A percentile compares a stretch with the other conserved stretches of the same genome.
Conservation (phyloP, 2,888 invertebrate species). For the Meandrusa payeni region DNA sequence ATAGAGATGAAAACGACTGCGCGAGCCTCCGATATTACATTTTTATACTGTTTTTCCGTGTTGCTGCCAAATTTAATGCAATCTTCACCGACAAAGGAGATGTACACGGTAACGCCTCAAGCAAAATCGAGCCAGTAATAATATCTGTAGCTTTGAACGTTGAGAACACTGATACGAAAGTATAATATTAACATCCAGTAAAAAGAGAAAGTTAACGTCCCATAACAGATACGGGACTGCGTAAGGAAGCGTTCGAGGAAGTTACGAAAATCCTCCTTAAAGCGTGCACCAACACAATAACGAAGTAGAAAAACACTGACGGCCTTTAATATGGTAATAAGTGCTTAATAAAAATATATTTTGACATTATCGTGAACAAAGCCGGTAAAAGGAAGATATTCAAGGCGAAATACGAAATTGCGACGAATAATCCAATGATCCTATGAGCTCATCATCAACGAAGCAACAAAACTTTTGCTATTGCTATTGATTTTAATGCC, state of each 20-base stretch:
- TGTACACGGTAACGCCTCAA: neutral
- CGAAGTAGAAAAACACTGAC: constrained; percentile 37
- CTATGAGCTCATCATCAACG: neutral
- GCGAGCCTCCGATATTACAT: neutral
- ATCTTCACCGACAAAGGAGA: constrained; percentile 2
- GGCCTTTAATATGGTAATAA: constrained; percentile 17
- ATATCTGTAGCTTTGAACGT: neutral
- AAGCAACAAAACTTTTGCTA: neutral
- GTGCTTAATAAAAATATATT: constrained; percentile 9
- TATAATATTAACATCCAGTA: constrained; percentile 14
- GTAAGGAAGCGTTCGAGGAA: constrained; percentile 52
- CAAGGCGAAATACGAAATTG: neutral
- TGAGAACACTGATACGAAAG: constrained; percentile 1
- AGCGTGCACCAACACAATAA: constrained; percentile 45
- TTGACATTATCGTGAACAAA: constrained; percentile 12
- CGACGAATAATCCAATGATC: neutral
- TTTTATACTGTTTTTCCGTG: neutral
- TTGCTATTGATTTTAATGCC: neutral
- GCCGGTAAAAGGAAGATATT: neutral
- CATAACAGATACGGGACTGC: constrained; percentile 39
- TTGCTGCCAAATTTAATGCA: constrained; percentile 10
- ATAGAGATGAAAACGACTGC: too few species aligned
- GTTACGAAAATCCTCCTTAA: constrained; percentile 54
- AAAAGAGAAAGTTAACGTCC: constrained; percentile 38
- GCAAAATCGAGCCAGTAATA: neutral